Base-by-base conservation (phyloP, 1,140 invertebrate genomes). In the Zaprionus capensis region DNA sequence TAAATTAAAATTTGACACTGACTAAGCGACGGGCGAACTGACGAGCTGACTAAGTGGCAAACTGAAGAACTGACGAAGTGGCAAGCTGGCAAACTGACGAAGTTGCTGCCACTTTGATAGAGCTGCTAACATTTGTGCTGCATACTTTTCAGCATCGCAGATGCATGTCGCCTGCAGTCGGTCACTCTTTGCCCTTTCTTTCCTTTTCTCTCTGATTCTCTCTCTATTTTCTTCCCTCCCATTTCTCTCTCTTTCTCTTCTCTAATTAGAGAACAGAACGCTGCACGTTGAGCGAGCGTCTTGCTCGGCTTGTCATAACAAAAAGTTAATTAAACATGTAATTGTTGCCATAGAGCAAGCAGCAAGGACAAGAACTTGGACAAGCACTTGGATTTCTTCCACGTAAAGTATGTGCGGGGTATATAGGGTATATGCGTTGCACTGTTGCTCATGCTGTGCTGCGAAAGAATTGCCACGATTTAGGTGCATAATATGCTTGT, bases 301-400 rank as follows among this genome's bases (percentile, higher is more conserved):
- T 24, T 46, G 34, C 62, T 49, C 44, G 36, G 53, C 69, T 44
- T 77, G 76, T 82, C 82, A 86, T 82, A 86, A 86, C 80, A 86
- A 80, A 82, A 86, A 86, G 75, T 90, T 88, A 88, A 88, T 88
- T 88, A 88, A 83, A 87, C 81, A 81, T 88, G 84, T 87, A 87
- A 87, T 87, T 87, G 83, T 76, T 80, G 80, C 76, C 79, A 76
- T 59, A 78, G 63, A 67, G 70, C 58, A 63, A 34, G 71, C 57
- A n/a, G 75, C 76, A 71, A 73, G 59, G 80, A 70, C 58, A 63
- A 46, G 71, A 22, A 71, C 79, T 71, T 70, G 56, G 79, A 72
- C 20, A 24, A 51, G 20, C 20, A 24, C 17, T 55, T 53, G 7
- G 51, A 6, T 14, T 62, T 26, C 31, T 36, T 34, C 24, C n/a